Evolutionary conservation across 2,888 invertebrate genomes (phyloP).

Genomic region (Plagiodera versicolora): DNA sequence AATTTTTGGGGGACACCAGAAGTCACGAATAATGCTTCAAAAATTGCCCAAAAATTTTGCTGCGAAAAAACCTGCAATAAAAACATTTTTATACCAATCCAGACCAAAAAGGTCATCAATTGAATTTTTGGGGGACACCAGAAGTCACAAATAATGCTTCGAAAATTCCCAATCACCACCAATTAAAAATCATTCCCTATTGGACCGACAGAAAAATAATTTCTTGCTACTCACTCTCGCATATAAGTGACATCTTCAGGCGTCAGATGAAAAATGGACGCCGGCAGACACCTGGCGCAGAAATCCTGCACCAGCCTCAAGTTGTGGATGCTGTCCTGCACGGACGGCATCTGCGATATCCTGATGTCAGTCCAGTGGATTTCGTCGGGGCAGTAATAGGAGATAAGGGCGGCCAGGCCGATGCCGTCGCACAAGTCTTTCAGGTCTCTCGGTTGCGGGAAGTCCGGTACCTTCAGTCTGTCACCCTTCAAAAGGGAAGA

Average conservation of each 20-base stretch:
- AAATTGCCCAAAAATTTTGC: too few species aligned
- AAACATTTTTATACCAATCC: too few species aligned
- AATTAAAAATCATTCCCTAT: not conserved
- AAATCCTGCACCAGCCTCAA: slow-evolving; percentile 85
- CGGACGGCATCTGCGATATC: slow-evolving; percentile 68
- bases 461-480: slow-evolving; percentile 58
- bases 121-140: too few species aligned
- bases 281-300: slow-evolving; percentile 81
- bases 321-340: slow-evolving; percentile 90
- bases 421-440: slow-evolving; percentile 91
- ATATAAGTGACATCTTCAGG: slow-evolving; percentile 96
- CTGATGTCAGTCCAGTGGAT: slow-evolving; percentile 71
- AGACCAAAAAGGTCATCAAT: too few species aligned
- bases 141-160: too few species aligned
- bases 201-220: not conserved
- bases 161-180: not conserved
- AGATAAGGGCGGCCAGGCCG: slow-evolving; percentile 81
- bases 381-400: slow-evolving; percentile 86
- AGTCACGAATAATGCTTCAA: too few species aligned
- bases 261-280: slow-evolving; percentile 88
- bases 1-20: too few species aligned
- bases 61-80: too few species aligned
- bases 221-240: slow-evolving; percentile 71
- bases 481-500: slow-evolving; percentile 57
- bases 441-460: slow-evolving; percentile 76